phyloP scores from a whole-genome alignment of 2,797 vertebrate species.

The Spinus olivaceus region DNA sequence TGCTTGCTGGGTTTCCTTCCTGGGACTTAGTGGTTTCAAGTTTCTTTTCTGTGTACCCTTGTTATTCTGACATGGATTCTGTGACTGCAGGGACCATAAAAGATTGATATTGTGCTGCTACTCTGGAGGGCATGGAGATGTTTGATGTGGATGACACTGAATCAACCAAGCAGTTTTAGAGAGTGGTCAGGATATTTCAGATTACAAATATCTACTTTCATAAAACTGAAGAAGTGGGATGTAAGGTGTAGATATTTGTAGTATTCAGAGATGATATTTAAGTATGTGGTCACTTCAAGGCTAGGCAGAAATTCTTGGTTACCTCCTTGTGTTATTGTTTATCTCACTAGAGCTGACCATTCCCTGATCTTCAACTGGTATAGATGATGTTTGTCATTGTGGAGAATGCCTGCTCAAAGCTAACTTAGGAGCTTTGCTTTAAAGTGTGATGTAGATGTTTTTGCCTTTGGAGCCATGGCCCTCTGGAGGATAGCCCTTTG shows the following conservation, averaged over 20 bases:
- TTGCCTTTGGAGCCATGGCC: neutral
- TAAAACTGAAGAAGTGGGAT: neutral
- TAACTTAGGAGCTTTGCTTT: neutral
- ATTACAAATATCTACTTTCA: neutral
- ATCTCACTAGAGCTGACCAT: neutral
- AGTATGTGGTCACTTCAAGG: neutral
- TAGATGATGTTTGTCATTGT: neutral
- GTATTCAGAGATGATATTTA: neutral
- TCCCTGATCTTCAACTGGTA: neutral
- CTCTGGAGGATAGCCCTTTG: neutral
- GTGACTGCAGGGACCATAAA: neutral
- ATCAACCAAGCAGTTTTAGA: neutral
- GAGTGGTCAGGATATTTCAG: neutral
- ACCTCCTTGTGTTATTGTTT: neutral
- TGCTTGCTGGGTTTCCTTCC: neutral
- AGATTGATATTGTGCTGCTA: neutral
- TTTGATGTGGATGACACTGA: neutral
- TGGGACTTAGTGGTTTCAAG: slow-evolving; percentile 28
- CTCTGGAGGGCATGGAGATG: neutral
- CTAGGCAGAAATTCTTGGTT: neutral
- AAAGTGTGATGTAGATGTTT: neutral
- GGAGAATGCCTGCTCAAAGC: neutral
- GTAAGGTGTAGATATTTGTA: neutral
- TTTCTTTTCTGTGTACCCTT: neutral
- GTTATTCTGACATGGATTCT: neutral